Evolutionary conservation across 2,797 vertebrate species (phyloP), one percentile per base, ranked within the genome.

Genomic region (Lepidocolaptes lacrymiger): DNA sequence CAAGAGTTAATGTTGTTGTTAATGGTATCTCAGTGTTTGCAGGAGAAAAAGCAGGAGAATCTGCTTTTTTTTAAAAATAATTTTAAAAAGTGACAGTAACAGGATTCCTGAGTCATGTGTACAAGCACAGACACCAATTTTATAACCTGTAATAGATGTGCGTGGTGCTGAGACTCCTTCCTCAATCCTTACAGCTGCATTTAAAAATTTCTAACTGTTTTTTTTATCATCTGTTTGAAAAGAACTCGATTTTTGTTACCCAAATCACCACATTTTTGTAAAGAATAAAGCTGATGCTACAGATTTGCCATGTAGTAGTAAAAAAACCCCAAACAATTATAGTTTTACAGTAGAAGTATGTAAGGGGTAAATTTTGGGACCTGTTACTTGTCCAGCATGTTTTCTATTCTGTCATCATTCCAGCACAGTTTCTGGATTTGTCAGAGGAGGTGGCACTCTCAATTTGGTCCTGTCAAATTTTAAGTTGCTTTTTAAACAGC

Each of bases 271-370:
- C 12, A 4, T 39, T 37, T 86, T 68, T 73, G 44, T 12, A 7
- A 74, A 64, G 28, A 27, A 16, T 32, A 17, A 72, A 85, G 22
- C 22, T 89, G 48, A n/a, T 3, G 2, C 23, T 74, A 19, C 26
- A 12, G 43, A 54, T 52, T 6, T 30, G 21, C 41, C 12, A 4
- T 14, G 58, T 39, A n/a, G 28, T 34, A 36, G 41, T 69, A 10
- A 72, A 55, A 18, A 13, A 4, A 6, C 1, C 0, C 6, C 20
- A 49, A 26, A 15, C 11, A n/a, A 14, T 43, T 73, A 26, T 8
- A 24, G 4, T 66, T 82, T 80, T 48, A 12, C 9, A 32, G 48
- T 17, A 43, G 46, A 56, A 80, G 26, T 3, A 5, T 34, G 10
- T 20, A 26, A 59, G 11, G n/a, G 41, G 4, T 79, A 21, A 27